phyloP scores from a whole-genome alignment of 2,113 vertebrate genomes.

The Pygoscelis antarcticus region DNA sequence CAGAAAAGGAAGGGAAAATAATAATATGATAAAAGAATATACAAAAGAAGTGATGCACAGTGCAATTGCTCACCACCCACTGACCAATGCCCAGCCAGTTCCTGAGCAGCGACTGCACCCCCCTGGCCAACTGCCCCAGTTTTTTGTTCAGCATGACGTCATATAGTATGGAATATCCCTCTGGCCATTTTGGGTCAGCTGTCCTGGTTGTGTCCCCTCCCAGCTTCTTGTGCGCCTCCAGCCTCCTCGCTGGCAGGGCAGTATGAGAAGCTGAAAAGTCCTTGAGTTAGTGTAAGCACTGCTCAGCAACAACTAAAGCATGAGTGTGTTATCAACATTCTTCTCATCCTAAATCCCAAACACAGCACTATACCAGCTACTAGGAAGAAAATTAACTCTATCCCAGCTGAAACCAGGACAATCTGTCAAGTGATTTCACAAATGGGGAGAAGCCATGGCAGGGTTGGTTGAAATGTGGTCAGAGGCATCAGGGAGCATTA shows the following conservation, averaged over 20 bases:
- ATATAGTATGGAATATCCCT: not conserved
- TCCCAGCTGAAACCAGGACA: not conserved
- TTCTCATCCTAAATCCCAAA: not conserved
- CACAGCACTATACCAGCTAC: not conserved
- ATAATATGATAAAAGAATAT: not conserved
- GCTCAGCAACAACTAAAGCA: not conserved
- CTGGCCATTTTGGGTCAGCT: not conserved
- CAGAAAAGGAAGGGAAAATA: not conserved
- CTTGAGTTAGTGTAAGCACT: not conserved
- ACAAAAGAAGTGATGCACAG: not conserved
- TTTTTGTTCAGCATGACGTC: not conserved
- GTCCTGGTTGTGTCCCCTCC: not conserved
- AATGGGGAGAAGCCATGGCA: not conserved
- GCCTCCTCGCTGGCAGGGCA: not conserved
- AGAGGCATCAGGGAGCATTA: not conserved
- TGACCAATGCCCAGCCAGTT: not conserved
- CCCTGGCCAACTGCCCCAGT: not conserved
- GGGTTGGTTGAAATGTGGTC: not conserved
- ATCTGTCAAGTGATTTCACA: not conserved
- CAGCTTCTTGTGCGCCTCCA: not conserved
- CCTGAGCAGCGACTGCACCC: fast-evolving
- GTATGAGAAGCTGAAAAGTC: not conserved
- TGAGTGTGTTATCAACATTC: not conserved
- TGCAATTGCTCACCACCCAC: not conserved
- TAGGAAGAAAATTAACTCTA: not conserved